A percentile compares a stretch with the other conserved stretches of the same genome.
Evolutionary conservation across 1,140 invertebrate species (phyloP).

Genomic region (Anoplophora glabripennis): DNA sequence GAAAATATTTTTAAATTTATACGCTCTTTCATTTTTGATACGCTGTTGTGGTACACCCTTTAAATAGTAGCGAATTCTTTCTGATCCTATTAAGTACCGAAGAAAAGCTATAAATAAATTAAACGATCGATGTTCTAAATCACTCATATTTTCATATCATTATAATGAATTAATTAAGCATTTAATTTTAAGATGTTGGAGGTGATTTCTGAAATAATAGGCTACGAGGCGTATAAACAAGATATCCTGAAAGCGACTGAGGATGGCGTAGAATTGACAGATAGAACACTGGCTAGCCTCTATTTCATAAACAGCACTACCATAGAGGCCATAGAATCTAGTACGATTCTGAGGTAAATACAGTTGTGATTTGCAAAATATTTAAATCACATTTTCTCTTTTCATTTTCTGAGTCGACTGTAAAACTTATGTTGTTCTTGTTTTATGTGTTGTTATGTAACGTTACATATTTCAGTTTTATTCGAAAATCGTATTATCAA

Average conservation of each 20-base stretch:
- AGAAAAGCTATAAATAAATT: too few species aligned
- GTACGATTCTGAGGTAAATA: slow-evolving; percentile 17
- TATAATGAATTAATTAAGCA: background rate
- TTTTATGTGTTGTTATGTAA: too few species aligned
- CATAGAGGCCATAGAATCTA: slow-evolving; percentile 2
- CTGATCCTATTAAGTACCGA: too few species aligned
- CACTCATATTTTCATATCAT: background rate
- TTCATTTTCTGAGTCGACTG: too few species aligned
- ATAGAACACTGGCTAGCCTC: slow-evolving; percentile 11
- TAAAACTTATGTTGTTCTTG: too few species aligned
- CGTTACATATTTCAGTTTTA: too few species aligned
- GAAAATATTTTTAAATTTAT: too few species aligned
- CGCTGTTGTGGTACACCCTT: too few species aligned
- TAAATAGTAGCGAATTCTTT: too few species aligned
- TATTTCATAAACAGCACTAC: slow-evolving; percentile 16
- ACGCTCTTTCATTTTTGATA: too few species aligned
- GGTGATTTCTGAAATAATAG: background rate
- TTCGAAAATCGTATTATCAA: too few species aligned
- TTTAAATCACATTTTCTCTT: background rate
- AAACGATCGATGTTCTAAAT: too few species aligned
- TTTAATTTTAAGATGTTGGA: slow-evolving; percentile 2
- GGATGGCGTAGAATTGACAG: background rate
- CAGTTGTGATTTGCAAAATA: background rate
- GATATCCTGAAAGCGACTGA: background rate
- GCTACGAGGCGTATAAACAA: slow-evolving; percentile 3